These are phyloP conservation scores for Limenitis camilla DNA, from an alignment of 2,888 invertebrate species.

Conservation along the genomic window DNA sequence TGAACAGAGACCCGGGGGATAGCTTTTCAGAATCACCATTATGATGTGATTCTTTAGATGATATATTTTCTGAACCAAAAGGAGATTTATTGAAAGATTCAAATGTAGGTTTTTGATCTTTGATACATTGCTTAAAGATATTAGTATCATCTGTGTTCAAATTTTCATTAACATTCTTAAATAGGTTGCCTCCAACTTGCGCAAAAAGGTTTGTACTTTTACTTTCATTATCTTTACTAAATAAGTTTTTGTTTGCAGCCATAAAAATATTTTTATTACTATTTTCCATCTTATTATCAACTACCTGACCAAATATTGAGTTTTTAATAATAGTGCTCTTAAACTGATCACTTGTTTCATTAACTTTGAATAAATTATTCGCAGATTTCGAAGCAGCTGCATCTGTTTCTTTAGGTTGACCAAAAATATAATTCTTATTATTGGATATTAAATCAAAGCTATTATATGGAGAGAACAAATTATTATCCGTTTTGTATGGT, in stretches of 20 bases:
- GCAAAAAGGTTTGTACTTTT: conserved; percentile 26
- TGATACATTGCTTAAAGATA: conserved; percentile 43
- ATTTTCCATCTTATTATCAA: conserved; percentile 12
- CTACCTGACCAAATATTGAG: conserved; percentile 29
- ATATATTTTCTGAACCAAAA: conserved; percentile 7
- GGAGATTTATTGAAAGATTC: conserved; percentile 37
- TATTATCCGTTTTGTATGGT: conserved; percentile 39
- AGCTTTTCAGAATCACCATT: conserved; percentile 34
- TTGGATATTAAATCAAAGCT: neutral
- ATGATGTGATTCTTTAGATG: conserved; percentile 9
- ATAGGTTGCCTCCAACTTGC: conserved; percentile 34
- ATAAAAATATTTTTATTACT: conserved; percentile 31
- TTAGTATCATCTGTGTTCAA: conserved; percentile 27
- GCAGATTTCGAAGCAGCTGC: conserved; percentile 13
- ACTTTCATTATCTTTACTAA: conserved; percentile 21
- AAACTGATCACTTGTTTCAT: conserved; percentile 29
- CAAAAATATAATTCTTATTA: conserved; percentile 19
- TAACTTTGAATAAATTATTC: conserved; percentile 30
- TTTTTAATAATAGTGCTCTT: conserved; percentile 24
- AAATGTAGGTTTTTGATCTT: conserved; percentile 34
- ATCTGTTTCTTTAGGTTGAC: conserved; percentile 9
- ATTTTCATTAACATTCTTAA: conserved; percentile 26
- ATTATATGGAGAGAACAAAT: conserved; percentile 8
- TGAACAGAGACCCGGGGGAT: conserved; percentile 57
- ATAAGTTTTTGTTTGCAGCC: conserved; percentile 22